phyloP scores from a whole-genome alignment of 2,797 vertebrate genomes.

The Cyclura pinguis region DNA sequence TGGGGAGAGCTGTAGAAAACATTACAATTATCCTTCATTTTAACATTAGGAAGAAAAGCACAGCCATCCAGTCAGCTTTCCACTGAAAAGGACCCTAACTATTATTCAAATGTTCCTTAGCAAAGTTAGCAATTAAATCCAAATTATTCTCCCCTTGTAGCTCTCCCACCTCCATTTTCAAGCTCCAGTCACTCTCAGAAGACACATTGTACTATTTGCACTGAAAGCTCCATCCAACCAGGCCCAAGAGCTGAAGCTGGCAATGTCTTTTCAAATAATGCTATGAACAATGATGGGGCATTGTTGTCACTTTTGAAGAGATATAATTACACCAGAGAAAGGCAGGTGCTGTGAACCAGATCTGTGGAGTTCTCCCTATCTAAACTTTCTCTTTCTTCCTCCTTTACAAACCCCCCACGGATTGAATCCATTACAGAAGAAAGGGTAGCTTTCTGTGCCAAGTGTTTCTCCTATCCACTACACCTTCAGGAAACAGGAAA shows the following conservation, averaged over 20 bases:
- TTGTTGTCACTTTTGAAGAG: not conserved
- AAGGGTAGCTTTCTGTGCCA: too few species aligned
- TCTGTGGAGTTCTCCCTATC: not conserved
- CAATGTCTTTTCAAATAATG: not conserved
- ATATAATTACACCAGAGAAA: not conserved
- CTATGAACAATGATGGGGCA: not conserved
- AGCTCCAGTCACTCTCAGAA: constrained; percentile 26
- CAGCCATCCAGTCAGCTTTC: constrained; percentile 40
- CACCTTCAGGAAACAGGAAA: not conserved
- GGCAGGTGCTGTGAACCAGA: not conserved
- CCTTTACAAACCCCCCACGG: too few species aligned
- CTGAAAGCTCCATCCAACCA: not conserved
- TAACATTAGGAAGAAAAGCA: constrained; percentile 31
- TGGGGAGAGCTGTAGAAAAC: constrained; percentile 35
- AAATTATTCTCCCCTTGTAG: constrained; percentile 48
- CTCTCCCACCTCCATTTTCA: not conserved
- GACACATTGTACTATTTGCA: not conserved
- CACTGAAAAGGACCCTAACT: constrained; percentile 46
- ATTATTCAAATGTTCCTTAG: constrained; percentile 62
- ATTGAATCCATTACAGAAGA: not conserved
- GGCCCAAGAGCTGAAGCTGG: not conserved
- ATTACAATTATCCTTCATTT: constrained; percentile 48
- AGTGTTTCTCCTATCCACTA: not conserved
- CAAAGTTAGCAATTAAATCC: constrained; percentile 60
- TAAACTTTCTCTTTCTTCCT: not conserved